Evolutionary conservation across 2,888 invertebrate genomes (phyloP).

Genomic region (Fragum whitleyi): DNA sequence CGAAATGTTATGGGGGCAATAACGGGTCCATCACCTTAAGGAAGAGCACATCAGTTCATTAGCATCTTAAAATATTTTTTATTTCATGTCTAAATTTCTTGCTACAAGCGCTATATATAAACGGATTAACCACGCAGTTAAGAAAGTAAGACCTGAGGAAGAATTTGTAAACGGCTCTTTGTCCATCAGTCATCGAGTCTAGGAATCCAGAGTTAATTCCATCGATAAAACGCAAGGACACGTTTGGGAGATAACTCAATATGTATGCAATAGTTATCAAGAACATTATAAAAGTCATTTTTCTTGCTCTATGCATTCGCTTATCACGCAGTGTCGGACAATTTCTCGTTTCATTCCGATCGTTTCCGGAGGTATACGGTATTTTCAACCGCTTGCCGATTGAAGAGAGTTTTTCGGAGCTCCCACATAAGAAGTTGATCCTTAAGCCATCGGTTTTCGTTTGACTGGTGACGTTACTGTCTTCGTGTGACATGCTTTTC

Average conservation of each 20-base stretch:
- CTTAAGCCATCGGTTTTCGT: background rate
- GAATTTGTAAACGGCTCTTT: constrained; percentile 58
- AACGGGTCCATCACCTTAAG: too few relatives aligned
- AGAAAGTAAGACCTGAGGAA: constrained; percentile 65
- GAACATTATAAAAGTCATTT: constrained; percentile 64
- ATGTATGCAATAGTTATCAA: constrained; percentile 61
- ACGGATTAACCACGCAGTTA: constrained; percentile 68
- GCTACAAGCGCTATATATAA: constrained; percentile 71
- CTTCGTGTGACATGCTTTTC: background rate
- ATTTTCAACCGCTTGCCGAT: background rate
- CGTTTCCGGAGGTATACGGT: background rate
- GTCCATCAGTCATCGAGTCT: constrained; percentile 37
- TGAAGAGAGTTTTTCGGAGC: background rate
- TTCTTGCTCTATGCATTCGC: constrained; percentile 41
- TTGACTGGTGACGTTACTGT: background rate
- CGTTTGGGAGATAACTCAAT: constrained; percentile 59
- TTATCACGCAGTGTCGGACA: background rate
- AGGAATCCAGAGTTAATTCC: constrained; percentile 54
- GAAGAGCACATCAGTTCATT: too few relatives aligned
- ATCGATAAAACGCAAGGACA: constrained; percentile 47
- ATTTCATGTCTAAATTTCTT: constrained; percentile 39
- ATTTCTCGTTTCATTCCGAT: background rate
- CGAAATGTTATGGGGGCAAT: too few relatives aligned
- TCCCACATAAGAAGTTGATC: background rate
- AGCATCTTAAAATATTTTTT: constrained; percentile 9